Conservation (phyloP, 2,113 vertebrate species). For the Aepyceros melampus region DNA sequence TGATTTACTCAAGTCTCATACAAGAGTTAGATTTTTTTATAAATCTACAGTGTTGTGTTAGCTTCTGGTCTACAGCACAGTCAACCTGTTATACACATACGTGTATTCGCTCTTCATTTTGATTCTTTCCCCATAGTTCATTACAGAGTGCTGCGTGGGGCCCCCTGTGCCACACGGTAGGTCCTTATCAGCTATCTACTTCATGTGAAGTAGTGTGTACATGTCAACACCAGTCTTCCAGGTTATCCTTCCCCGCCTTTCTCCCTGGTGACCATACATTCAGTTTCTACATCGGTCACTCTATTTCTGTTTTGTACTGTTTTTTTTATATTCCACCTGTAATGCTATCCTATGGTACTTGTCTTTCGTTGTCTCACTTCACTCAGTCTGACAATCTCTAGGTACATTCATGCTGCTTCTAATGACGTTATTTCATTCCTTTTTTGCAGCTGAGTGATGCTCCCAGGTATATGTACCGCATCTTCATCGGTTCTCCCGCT, state of each 20-base stretch:
- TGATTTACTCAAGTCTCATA: not conserved
- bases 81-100: accelerated
- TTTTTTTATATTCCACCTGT: not conserved
- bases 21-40: not conserved
- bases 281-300: not conserved
- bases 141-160: accelerated
- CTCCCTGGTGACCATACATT: not conserved
- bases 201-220: not conserved
- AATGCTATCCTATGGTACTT: not conserved
- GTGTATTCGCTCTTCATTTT: not conserved
- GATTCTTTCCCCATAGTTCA: not conserved
- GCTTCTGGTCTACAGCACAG: not conserved
- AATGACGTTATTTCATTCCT: not conserved
- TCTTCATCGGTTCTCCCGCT: not conserved
- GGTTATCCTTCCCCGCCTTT: not conserved
- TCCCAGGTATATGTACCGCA: accelerated
- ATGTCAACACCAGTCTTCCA: accelerated
- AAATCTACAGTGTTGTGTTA: too few relatives aligned
- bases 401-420: not conserved
- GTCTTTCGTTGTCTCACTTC: not conserved
- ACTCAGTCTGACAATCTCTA: not conserved
- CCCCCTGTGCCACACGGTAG: not conserved
- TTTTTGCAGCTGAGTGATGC: not conserved
- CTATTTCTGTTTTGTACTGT: not conserved
- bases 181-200: not conserved